Evolutionary conservation across 2,797 vertebrate genomes (phyloP), one percentile per base, ranked within the genome.

Genomic region (Gymnopithys bicolor): DNA sequence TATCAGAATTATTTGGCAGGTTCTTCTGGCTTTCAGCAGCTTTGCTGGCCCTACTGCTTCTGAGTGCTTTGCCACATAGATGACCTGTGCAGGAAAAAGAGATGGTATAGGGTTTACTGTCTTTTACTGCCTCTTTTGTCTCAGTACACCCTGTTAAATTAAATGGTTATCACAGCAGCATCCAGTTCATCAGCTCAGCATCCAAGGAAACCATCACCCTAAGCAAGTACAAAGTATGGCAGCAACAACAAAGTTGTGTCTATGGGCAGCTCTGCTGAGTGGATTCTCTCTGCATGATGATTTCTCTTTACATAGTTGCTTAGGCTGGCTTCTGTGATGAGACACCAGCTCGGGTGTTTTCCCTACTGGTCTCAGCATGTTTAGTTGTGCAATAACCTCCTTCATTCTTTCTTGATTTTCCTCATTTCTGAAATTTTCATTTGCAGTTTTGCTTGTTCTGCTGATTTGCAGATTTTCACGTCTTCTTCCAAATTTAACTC

Each of bases 371-470:
- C 41, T 74, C 91, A 92, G 55, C 46, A 39, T 35, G 49, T 67
- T 68, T 58, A 80, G 28, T 23, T 48, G 33, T 18, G n/a, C n/a
- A 58, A 28, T 48, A 79, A 62, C 32, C 10, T 84, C 15, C 49
- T 63, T 58, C 23, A 39, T 83, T 84, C 12, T 39, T 80, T 66
- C 89, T 70, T 17, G 0, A 37, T 78, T 68, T 70, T 62, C 39
- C 19, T 67, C 2, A 58, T 73, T 76, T 68, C 43, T 77, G 49
- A 92, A 90, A 88, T 32, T 71, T 23, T 52, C 23, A 30, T 90
- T 92, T 90, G 46, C 28, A 64, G 5, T 87, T 95, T 81, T 82
- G 7, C 21, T 73, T 89, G 21, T 87, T 89, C 69, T 94, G 49
- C 60, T 86, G 19, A 30, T 89, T 93, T 96, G 33, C 68, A 95